Evolutionary conservation across 2,797 vertebrate species (phyloP).

Genomic region (Lacerta viridis): DNA sequence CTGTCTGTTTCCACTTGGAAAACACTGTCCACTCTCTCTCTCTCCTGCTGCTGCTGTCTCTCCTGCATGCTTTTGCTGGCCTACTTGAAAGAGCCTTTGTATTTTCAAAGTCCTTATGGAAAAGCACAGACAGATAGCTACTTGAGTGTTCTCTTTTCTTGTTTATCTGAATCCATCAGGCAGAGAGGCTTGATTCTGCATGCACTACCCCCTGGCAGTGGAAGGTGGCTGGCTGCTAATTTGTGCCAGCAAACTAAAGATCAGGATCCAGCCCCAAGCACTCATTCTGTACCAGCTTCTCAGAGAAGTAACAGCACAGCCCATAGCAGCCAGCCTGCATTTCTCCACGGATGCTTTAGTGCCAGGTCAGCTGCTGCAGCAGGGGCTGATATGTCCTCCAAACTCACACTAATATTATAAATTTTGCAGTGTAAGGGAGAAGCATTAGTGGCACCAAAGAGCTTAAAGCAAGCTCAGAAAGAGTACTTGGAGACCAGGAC

Average conservation of each 20-base stretch:
- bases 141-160: background rate
- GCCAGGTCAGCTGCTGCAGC: rapidly evolving
- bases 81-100: conserved; percentile 9
- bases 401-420: background rate
- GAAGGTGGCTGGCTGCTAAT: rapidly evolving
- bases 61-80: conserved; percentile 46
- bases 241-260: rapidly evolving
- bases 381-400: background rate
- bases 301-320: background rate
- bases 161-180: rapidly evolving
- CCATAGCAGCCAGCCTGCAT: background rate
- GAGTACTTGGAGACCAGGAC: background rate
- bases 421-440: rapidly evolving
- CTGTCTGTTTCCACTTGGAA: conserved; percentile 45
- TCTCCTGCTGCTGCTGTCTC: background rate
- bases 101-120: background rate
- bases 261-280: rapidly evolving
- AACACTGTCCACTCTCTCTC: background rate
- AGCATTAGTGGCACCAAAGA: no score
- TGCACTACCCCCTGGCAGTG: rapidly evolving
- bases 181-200: background rate
- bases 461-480: no score
- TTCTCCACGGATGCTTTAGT: rapidly evolving
- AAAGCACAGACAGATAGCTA: conserved; percentile 32
- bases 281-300: background rate